A percentile compares a stretch with the other conserved stretches of the same genome.
phyloP scores from a whole-genome alignment of 2,888 invertebrate species.

The Theodoxus fluviatilis region DNA sequence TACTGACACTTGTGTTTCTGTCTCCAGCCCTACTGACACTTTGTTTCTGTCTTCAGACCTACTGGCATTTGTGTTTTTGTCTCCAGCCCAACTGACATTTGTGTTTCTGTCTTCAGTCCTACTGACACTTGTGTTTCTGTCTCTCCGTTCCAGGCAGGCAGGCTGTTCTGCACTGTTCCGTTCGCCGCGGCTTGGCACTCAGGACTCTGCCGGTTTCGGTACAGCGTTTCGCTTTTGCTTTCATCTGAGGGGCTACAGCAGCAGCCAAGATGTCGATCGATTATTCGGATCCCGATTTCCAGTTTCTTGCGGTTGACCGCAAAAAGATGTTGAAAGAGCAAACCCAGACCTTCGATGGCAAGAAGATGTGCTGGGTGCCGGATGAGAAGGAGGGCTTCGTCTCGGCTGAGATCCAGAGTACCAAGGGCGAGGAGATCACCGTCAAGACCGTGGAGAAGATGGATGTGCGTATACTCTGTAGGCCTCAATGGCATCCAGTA shows the following conservation, averaged over 20 bases:
- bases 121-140: too few species aligned
- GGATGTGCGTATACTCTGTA: conserved; percentile 38
- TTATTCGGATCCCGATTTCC: conserved; percentile 58
- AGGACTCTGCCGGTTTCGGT: too few species aligned
- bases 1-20: too few species aligned
- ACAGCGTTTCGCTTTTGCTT: background rate
- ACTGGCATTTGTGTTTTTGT: too few species aligned
- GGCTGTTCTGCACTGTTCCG: too few species aligned
- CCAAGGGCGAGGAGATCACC: conserved; percentile 96
- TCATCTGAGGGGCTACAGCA: background rate
- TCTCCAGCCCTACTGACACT: too few species aligned
- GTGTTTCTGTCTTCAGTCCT: too few species aligned
- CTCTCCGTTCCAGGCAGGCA: conserved; percentile 29
- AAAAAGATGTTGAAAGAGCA: conserved; percentile 61
- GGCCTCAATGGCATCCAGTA: background rate
- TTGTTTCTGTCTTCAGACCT: too few species aligned
- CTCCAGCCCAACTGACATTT: too few species aligned
- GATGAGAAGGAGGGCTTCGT: conserved; percentile 97
- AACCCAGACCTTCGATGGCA: conserved; percentile 67
- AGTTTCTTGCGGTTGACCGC: conserved; percentile 60
- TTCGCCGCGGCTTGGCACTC: too few species aligned
- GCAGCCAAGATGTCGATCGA: conserved; percentile 31
- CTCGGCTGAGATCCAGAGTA: conserved; percentile 96
- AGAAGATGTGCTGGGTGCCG: conserved; percentile 99
- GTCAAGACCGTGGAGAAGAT: conserved; percentile 80